Conservation (phyloP, 2,113 vertebrate species). For the Tauraco erythrolophus region DNA sequence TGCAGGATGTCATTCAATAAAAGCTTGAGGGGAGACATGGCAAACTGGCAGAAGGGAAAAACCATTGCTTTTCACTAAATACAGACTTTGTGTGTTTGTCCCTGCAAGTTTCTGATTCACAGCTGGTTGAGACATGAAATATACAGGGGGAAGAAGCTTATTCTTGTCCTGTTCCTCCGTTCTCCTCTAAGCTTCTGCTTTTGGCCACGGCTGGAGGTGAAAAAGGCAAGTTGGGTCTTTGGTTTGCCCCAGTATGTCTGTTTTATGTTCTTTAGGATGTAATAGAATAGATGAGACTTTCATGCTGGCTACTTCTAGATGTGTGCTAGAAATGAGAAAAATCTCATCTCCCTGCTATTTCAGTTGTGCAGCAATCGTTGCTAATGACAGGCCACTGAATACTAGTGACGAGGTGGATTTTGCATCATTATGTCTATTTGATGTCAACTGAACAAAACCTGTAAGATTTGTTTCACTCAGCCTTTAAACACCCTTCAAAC, state of each 20-base stretch:
- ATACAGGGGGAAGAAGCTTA: background rate
- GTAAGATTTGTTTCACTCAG: background rate
- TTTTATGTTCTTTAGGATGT: background rate
- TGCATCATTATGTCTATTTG: background rate
- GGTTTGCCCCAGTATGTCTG: background rate
- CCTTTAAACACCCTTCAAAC: background rate
- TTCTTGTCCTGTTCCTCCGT: background rate
- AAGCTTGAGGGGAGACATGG: background rate
- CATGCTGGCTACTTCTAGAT: background rate
- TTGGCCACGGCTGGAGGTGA: background rate
- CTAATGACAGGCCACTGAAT: background rate
- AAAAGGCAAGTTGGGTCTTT: background rate
- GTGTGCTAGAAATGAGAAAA: background rate
- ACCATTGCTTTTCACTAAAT: background rate
- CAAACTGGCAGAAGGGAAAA: background rate
- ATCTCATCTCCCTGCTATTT: background rate
- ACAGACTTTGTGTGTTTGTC: background rate
- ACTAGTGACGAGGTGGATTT: background rate
- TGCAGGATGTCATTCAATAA: background rate
- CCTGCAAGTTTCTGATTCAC: background rate
- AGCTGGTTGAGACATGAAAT: background rate
- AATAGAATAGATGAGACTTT: background rate
- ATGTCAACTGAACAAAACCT: background rate
- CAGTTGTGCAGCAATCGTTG: background rate
- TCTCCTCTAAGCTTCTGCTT: background rate